phyloP scores from a whole-genome alignment of 2,113 vertebrate species.

The Notothenia rossii region DNA sequence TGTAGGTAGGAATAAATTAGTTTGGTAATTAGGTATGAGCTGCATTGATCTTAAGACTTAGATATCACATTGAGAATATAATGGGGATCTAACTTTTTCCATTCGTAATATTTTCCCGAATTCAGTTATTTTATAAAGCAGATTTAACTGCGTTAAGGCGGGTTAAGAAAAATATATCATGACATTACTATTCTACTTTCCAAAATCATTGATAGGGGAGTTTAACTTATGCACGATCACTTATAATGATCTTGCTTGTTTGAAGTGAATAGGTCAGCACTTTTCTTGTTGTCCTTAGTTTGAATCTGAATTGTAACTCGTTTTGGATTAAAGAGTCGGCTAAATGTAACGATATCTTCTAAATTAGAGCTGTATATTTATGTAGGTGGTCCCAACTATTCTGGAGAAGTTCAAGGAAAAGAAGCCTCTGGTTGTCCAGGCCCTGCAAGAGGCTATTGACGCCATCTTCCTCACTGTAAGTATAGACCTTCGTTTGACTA shows the following conservation, averaged over 20 bases:
- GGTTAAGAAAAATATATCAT: background rate
- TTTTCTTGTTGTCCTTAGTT: too few species aligned
- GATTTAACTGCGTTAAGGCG: background rate
- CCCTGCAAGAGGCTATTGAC: constrained; percentile 96
- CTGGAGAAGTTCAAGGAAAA: constrained; percentile 99
- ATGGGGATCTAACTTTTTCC: background rate
- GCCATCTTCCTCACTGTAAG: constrained; percentile 97
- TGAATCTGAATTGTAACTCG: too few species aligned
- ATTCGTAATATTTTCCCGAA: background rate
- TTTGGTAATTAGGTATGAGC: too few species aligned
- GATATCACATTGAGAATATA: background rate
- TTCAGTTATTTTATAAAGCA: background rate
- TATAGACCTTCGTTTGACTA: constrained; percentile 26
- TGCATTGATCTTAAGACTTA: background rate
- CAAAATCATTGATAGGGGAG: background rate
- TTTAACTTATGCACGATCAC: too few species aligned
- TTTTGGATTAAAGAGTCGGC: too few species aligned
- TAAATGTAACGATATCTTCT: too few species aligned
- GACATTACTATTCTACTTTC: background rate
- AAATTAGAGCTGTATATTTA: background rate
- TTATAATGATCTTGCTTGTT: too few species aligned
- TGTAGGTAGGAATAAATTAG: background rate
- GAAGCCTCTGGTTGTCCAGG: constrained; percentile 96
- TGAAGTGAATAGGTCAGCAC: too few species aligned
- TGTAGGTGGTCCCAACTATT: constrained; percentile 95